Evolutionary conservation across 2,797 vertebrate species (phyloP).

Genomic region (Poecilia velifera): DNA sequence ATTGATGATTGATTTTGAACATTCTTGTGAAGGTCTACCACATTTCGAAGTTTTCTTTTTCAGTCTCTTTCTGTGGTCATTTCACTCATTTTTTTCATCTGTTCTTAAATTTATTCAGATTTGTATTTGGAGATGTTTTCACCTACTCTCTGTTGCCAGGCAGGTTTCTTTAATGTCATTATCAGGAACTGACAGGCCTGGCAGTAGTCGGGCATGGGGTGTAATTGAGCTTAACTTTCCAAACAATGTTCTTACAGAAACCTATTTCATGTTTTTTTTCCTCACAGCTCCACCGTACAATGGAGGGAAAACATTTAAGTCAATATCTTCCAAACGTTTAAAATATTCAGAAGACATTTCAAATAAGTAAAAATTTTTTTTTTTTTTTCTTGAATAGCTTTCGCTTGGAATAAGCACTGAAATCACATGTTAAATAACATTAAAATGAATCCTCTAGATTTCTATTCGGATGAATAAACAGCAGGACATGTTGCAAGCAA

Average conservation of each 20-base stretch:
- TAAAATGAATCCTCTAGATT: neutral
- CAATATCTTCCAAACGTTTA: neutral
- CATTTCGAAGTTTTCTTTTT: neutral
- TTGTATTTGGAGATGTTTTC: neutral
- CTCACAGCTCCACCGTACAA: neutral
- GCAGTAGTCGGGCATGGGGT: neutral
- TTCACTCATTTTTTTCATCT: neutral
- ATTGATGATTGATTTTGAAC: neutral
- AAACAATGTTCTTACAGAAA: neutral
- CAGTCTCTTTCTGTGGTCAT: neutral
- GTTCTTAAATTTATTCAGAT: neutral
- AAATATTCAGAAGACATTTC: neutral
- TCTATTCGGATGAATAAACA: neutral
- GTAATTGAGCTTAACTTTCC: neutral
- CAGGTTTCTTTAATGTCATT: neutral
- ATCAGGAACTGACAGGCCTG: neutral
- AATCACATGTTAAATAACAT: neutral
- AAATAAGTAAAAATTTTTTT: neutral
- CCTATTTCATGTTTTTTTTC: neutral
- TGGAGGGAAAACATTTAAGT: neutral
- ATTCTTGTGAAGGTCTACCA: neutral
- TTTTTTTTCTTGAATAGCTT: neutral
- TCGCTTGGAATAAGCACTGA: neutral
- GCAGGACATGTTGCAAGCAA: neutral
- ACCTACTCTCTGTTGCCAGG: neutral